Evolutionary conservation across 2,888 invertebrate species (phyloP).

Genomic region (Mesoligia furuncula): DNA sequence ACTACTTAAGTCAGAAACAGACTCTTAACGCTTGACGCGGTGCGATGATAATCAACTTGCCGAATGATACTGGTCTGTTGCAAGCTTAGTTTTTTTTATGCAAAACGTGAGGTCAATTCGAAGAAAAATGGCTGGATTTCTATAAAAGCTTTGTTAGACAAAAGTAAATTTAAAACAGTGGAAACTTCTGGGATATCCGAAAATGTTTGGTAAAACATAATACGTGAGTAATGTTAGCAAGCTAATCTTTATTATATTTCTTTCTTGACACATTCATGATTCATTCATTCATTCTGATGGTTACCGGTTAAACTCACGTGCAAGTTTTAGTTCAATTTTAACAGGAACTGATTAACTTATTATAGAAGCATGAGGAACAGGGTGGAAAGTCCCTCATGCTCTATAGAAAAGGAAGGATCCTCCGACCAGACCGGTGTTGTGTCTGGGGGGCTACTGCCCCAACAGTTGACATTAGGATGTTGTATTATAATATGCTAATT

Average conservation of each 20-base stretch:
- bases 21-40: background rate
- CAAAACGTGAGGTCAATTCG: background rate
- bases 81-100: conserved; percentile 1
- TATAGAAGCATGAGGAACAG: no score
- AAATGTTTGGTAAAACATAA: conserved; percentile 7
- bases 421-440: background rate
- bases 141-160: background rate
- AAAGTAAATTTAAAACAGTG: background rate
- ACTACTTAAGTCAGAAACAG: conserved; percentile 9
- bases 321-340: background rate
- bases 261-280: background rate
- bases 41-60: background rate
- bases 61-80: background rate
- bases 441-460: background rate
- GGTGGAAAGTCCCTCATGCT: no score
- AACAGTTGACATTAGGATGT: background rate
- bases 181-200: background rate
- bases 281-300: no score
- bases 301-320: background rate
- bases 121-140: background rate
- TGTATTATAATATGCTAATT: background rate
- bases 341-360: background rate
- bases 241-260: conserved; percentile 10
- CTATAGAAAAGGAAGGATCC: no score
- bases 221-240: conserved; percentile 26